Percentiles rank a stretch among this genome's conserved stretches.
Evolutionary conservation across 1,140 invertebrate genomes (phyloP).

Genomic region (Phthorimaea operculella): DNA sequence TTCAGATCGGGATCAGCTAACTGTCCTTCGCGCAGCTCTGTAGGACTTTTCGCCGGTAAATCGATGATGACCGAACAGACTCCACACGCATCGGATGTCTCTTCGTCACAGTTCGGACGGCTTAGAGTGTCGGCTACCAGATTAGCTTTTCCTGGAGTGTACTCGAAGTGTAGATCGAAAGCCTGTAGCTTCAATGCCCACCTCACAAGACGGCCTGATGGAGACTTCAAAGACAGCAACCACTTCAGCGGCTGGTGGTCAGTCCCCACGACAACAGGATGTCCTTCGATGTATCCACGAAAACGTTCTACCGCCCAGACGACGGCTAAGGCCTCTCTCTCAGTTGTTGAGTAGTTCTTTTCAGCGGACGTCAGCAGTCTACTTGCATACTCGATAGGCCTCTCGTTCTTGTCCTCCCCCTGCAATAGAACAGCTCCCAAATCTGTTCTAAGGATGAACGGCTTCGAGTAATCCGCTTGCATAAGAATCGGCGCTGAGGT

Average conservation of each 20-base stretch:
- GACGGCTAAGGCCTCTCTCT: constrained; percentile 58
- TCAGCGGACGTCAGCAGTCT: not conserved
- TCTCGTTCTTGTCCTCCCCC: constrained; percentile 29
- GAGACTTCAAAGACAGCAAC: constrained; percentile 47
- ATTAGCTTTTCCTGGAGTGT: constrained; percentile 20
- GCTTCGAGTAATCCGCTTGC: constrained; percentile 19
- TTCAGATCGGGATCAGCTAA: constrained; percentile 14
- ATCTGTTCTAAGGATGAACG: constrained; percentile 28
- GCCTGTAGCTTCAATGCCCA: constrained; percentile 54
- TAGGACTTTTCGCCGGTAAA: constrained; percentile 3
- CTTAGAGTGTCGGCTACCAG: constrained; percentile 19
- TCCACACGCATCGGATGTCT: not conserved
- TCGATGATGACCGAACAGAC: constrained; percentile 8
- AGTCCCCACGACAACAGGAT: constrained; percentile 43
- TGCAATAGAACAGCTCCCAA: constrained; percentile 33
- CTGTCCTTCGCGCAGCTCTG: constrained; percentile 13
- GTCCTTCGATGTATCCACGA: constrained; percentile 33
- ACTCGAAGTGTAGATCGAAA: constrained; percentile 28
- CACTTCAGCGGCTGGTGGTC: constrained; percentile 62
- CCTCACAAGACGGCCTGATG: constrained; percentile 33
- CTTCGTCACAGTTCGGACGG: constrained; percentile 9
- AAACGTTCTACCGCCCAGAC: constrained; percentile 46
- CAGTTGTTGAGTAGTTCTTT: constrained; percentile 19
- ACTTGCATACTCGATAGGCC: constrained; percentile 49
- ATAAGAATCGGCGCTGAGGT: constrained; percentile 15